phyloP scores from a whole-genome alignment of 2,888 invertebrate genomes.

The Scelioninae gen. 1 region DNA sequence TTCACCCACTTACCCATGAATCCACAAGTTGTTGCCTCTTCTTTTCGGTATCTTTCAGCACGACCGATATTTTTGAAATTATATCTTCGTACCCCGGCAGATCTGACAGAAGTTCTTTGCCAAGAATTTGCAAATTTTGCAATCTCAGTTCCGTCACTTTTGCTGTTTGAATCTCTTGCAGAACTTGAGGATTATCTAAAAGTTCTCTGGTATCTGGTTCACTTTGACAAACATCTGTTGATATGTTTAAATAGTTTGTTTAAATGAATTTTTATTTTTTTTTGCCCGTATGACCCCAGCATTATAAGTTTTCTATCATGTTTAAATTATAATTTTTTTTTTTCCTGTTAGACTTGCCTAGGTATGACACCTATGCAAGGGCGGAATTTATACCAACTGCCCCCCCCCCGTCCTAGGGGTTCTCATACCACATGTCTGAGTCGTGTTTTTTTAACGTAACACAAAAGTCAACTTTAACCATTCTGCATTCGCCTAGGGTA shows the following conservation, averaged over 20 bases:
- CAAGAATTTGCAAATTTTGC: slow-evolving; percentile 79
- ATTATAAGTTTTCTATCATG: too few species aligned
- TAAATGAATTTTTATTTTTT: too few species aligned
- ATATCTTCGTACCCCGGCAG: slow-evolving; percentile 79
- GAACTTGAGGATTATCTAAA: slow-evolving; percentile 79
- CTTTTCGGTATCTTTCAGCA: slow-evolving; percentile 76
- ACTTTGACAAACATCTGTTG: slow-evolving; percentile 75
- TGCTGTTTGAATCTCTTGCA: slow-evolving; percentile 80
- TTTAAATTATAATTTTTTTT: too few species aligned
- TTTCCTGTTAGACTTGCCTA: too few species aligned
- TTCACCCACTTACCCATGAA: slow-evolving; percentile 79
- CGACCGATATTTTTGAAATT: slow-evolving; percentile 73
- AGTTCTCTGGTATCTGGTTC: slow-evolving; percentile 80
- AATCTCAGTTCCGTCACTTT: slow-evolving; percentile 79
- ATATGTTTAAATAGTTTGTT: slow-evolving; percentile 27
- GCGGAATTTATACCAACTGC: too few species aligned
- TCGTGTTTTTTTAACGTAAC: too few species aligned
- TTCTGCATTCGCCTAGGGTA: too few species aligned
- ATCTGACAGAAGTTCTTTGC: slow-evolving; percentile 79
- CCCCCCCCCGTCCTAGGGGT: too few species aligned
- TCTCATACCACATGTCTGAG: too few species aligned
- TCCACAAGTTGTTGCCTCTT: slow-evolving; percentile 79
- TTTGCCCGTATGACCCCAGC: too few species aligned
- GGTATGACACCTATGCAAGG: too few species aligned
- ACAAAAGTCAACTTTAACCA: too few species aligned